phyloP scores from a whole-genome alignment of 2,113 vertebrate genomes.

The Neolamprologus sp. region DNA sequence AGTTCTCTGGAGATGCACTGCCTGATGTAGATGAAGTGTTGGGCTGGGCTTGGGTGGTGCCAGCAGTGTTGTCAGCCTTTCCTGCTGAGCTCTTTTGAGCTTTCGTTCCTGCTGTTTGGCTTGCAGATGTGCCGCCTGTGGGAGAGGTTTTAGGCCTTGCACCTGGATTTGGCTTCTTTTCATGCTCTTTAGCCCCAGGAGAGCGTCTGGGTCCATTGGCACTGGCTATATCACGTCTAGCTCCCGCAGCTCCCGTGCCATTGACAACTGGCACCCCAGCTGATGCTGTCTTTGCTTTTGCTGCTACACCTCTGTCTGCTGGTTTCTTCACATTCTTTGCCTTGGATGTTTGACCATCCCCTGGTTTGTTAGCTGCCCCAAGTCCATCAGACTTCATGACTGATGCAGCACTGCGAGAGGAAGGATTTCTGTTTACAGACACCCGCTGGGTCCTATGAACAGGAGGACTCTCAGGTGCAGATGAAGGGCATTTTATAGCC shows the following conservation, averaged over 20 bases:
- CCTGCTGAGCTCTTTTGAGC: constrained; percentile 65
- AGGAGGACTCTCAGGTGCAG: constrained; percentile 59
- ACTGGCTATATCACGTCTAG: constrained; percentile 63
- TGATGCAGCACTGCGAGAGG: constrained; percentile 52
- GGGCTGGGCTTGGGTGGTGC: constrained; percentile 22
- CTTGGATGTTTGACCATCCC: constrained; percentile 75
- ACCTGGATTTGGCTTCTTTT: constrained; percentile 73
- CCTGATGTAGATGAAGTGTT: constrained; percentile 61
- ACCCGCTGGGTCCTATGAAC: constrained; percentile 62
- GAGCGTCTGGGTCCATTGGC: constrained; percentile 68
- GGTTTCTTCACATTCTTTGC: constrained; percentile 78
- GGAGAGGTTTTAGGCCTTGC: constrained; percentile 81
- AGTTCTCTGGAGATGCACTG: constrained; percentile 69
- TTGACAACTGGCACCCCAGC: constrained; percentile 73
- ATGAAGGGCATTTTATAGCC: constrained; percentile 56
- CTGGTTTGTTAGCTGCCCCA: constrained; percentile 75
- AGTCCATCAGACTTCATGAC: constrained; percentile 97
- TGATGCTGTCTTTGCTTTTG: constrained; percentile 77
- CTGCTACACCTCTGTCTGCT: constrained; percentile 64
- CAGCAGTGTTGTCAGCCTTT: constrained; percentile 56
- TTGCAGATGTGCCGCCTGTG: constrained; percentile 50
- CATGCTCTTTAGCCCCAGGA: constrained; percentile 65
- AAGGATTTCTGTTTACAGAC: constrained; percentile 41
- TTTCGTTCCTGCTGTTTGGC: constrained; percentile 67
- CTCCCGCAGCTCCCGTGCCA: constrained; percentile 64